Conservation (phyloP, 2,797 vertebrate genomes). For the Dryobates pubescens region DNA sequence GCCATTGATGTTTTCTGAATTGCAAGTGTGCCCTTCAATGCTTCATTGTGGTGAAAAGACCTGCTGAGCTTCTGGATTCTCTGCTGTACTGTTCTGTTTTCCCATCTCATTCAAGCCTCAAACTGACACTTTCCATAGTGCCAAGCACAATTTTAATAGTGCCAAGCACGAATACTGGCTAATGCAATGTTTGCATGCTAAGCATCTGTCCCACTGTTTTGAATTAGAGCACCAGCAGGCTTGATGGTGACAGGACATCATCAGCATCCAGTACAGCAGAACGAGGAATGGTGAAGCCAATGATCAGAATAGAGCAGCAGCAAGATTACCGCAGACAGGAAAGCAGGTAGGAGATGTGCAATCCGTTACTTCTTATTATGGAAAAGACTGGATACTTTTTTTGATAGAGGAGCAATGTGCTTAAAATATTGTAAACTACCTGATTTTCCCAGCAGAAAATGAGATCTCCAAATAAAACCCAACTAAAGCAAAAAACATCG, state of each 20-base stretch:
- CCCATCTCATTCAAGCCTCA: neutral
- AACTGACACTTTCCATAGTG: neutral
- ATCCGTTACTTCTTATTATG: neutral
- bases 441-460: neutral
- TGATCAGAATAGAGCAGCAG: conserved; percentile 87
- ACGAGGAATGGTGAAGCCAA: conserved; percentile 92
- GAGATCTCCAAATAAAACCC: neutral
- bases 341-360: conserved; percentile 69
- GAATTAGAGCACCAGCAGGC: conserved; percentile 87
- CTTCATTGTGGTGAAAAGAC: neutral
- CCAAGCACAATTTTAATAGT: neutral
- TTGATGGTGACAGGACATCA: conserved; percentile 87
- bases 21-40: neutral
- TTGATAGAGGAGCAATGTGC: neutral
- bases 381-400: fast-evolving
- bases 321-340: conserved; percentile 84
- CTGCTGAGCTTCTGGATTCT: neutral
- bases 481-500: neutral
- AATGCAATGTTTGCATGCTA: neutral
- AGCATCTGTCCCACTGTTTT: conserved; percentile 23
- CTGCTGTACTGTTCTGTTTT: neutral
- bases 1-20: neutral
- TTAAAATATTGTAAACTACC: neutral
- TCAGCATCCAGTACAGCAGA: conserved; percentile 76
- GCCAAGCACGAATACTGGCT: neutral